A percentile compares a stretch with the other conserved stretches of the same genome.
Conservation (phyloP, 1,140 invertebrate species). For the Pararge aegeria region DNA sequence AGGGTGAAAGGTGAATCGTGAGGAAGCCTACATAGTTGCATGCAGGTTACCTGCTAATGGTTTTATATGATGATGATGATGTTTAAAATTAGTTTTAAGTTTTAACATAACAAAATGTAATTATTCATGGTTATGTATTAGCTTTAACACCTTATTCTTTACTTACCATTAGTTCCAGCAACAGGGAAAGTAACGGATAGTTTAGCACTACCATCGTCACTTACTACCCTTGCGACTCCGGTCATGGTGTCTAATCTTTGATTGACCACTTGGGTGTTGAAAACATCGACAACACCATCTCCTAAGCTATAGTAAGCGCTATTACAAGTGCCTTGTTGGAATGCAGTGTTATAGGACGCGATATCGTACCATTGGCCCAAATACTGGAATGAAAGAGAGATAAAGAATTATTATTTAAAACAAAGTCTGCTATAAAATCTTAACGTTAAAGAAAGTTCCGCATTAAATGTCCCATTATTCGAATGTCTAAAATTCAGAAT, state of each 20-base stretch:
- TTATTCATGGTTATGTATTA: too few relatives aligned
- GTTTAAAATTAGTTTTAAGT: too few relatives aligned
- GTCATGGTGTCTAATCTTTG: conserved; percentile 43
- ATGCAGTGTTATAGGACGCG: conserved; percentile 47
- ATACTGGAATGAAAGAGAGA: conserved; percentile 12
- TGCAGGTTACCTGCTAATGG: too few relatives aligned
- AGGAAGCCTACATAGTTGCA: too few relatives aligned
- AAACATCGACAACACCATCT: conserved; percentile 35
- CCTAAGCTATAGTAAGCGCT: conserved; percentile 41
- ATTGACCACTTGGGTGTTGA: conserved; percentile 53
- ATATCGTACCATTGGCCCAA: conserved; percentile 57
- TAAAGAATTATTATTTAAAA: too few relatives aligned
- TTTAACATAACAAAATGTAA: too few relatives aligned
- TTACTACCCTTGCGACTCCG: conserved; percentile 34
- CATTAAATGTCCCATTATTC: too few relatives aligned
- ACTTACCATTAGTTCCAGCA: conserved; percentile 47
- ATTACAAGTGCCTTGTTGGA: conserved; percentile 52
- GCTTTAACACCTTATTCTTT: neutral
- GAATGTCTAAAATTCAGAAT: too few relatives aligned
- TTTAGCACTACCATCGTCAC: conserved; percentile 45
- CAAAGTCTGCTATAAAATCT: too few relatives aligned
- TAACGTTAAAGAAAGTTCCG: too few relatives aligned
- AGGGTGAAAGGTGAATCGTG: too few relatives aligned
- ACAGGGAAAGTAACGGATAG: conserved; percentile 55
- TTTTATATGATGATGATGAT: too few relatives aligned